Base-by-base conservation (phyloP, 2,113 vertebrate genomes). In the Phylloscopus trochiloides region DNA sequence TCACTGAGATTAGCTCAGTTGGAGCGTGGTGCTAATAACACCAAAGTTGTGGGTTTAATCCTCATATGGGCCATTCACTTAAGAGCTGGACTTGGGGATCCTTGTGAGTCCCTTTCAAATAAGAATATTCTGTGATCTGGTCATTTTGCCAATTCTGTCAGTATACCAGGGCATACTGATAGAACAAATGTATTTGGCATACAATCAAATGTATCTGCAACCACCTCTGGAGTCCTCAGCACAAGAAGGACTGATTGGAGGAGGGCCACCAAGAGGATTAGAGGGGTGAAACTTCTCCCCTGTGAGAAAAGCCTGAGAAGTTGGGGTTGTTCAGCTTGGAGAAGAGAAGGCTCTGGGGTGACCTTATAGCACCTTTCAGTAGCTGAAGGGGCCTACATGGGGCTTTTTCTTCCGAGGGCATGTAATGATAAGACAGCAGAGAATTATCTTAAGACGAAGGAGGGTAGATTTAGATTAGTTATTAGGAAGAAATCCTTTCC, bases 381-480 rank as follows among this genome's bases (percentile, higher is more conserved):
- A 21, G 6, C 24, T 45, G 52, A 52, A 45, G 51, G 15, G 28
- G 18, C 22, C 12, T 51, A 14, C 17, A 58, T 34, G 28, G 32
- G 15, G 17, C 14, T 8, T 58, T 88, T 76, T 40, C 12, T 51
- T 52, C 25, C 4, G 25, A 45, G 32, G 32, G 2, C 24, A 25
- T n/a, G 6, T 14, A 51, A 16, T 45, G 32, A 58, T 14, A 45
- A 57, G 22, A 73, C 18, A 65, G 11, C 0, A 1, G 3, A 13
- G 13, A 73, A 45, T 20, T 18, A 16, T 66, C 8, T 51, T 66
- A 51, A 58, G 2, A 4, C 45, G 52, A 45, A 36, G 28, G 6
- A 66, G 14, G 12, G 15, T 51, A 19, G 15, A 22, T 66, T 51
- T 88, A 51, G 18, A 32, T 38, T 19, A 50, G 7, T 24, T 63